phyloP scores from a whole-genome alignment of 1,140 invertebrate species.

The Macrocentrus cingulum region DNA sequence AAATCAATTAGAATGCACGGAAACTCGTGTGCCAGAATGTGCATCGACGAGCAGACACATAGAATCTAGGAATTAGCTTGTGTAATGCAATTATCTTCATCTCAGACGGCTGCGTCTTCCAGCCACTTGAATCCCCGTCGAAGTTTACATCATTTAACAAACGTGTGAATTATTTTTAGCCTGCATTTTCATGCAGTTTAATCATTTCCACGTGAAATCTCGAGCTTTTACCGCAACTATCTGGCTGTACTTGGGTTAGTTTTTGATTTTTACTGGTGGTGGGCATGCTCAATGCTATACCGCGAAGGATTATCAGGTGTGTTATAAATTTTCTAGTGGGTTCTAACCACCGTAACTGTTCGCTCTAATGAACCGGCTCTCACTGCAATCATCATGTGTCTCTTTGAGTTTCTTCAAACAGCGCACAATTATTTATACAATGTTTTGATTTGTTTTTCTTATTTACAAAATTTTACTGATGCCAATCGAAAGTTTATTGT shows the following conservation, averaged over 20 bases:
- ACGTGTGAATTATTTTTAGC: neutral
- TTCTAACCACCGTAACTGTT: conserved; percentile 24
- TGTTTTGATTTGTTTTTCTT: too few relatives aligned
- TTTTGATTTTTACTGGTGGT: too few relatives aligned
- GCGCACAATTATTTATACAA: too few relatives aligned
- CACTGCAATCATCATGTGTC: neutral
- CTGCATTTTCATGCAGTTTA: conserved; percentile 14
- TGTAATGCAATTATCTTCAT: conserved; percentile 1
- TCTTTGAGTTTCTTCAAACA: too few relatives aligned
- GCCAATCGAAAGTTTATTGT: too few relatives aligned
- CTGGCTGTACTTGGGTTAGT: too few relatives aligned
- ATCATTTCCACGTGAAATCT: too few relatives aligned
- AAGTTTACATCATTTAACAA: conserved; percentile 16
- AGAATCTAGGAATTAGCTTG: neutral
- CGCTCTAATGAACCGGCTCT: conserved; percentile 9
- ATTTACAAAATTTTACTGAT: too few relatives aligned
- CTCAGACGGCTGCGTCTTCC: conserved; percentile 3
- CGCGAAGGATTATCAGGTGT: conserved; percentile 24
- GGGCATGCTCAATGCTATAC: too few relatives aligned
- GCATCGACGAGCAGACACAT: neutral
- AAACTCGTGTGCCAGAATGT: conserved; percentile 4
- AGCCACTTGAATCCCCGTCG: conserved; percentile 5
- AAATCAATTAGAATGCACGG: conserved; percentile 8
- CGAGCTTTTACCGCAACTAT: too few relatives aligned
- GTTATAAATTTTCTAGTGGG: conserved; percentile 33